These are phyloP conservation scores for Cnemophilus loriae DNA, from an alignment of 2,113 vertebrate species.

Conservation along the genomic window DNA sequence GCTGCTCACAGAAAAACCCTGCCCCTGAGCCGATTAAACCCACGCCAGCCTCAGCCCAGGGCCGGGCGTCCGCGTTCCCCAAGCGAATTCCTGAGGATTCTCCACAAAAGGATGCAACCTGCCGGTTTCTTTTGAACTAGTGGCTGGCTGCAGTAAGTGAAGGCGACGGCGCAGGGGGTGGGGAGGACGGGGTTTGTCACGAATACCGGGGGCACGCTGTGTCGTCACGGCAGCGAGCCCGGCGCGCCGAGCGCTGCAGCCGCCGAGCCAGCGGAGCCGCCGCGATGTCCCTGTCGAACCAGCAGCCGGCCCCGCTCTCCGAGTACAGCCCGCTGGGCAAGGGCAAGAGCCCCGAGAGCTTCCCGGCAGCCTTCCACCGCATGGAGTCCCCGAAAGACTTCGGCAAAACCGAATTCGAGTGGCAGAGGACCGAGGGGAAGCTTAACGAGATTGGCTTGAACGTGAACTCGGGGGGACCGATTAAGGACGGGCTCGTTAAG, in stretches of 20 bases:
- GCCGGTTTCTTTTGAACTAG: neutral
- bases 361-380: constrained; percentile 10
- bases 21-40: neutral
- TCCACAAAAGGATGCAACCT: neutral
- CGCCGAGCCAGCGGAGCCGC: constrained; percentile 29
- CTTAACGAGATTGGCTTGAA: constrained; percentile 74
- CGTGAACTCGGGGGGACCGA: constrained; percentile 69
- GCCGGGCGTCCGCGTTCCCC: neutral
- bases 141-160: constrained; percentile 46
- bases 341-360: constrained; percentile 63
- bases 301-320: constrained; percentile 76
- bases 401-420: constrained; percentile 78
- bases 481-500: constrained; percentile 71
- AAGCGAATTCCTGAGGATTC: neutral
- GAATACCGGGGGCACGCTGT: constrained; percentile 61
- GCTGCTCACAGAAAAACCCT: neutral
- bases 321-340: constrained; percentile 82
- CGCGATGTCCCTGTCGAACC: constrained; percentile 81
- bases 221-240: constrained; percentile 72
- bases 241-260: constrained; percentile 63
- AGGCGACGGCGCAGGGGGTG: constrained; percentile 37
- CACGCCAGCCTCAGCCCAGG: neutral
- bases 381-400: constrained; percentile 71
- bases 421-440: constrained; percentile 83
- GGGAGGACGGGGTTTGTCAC: constrained; percentile 25